These are phyloP conservation scores for Muscicapa adusta DNA, from an alignment of 2,113 vertebrate species.

Conservation along the genomic window DNA sequence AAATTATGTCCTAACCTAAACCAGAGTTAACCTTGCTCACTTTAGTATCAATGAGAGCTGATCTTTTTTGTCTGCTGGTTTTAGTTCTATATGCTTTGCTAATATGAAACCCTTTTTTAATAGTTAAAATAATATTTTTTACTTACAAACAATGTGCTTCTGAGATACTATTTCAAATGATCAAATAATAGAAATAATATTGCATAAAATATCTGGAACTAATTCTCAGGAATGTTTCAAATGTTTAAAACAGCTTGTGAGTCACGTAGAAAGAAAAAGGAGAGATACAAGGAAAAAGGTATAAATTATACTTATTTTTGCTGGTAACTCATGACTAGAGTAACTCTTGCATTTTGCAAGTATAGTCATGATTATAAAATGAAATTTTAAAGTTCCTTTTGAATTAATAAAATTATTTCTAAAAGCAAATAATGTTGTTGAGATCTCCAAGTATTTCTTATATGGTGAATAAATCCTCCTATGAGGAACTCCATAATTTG, in stretches of 20 bases:
- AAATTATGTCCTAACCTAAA: neutral
- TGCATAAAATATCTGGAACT: constrained; percentile 57
- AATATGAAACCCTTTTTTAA: neutral
- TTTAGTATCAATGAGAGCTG: neutral
- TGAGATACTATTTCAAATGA: neutral
- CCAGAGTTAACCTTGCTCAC: neutral
- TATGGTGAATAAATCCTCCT: neutral
- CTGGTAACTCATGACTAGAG: neutral
- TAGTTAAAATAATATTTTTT: neutral
- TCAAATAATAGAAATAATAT: neutral
- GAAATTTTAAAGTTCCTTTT: neutral
- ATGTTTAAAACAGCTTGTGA: neutral
- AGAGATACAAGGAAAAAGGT: neutral
- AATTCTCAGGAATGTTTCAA: constrained; percentile 1
- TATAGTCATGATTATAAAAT: neutral
- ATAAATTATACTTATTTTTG: neutral
- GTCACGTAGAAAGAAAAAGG: neutral
- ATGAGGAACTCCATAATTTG: neutral
- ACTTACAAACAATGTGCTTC: neutral
- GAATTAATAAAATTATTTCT: neutral
- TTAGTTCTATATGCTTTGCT: neutral
- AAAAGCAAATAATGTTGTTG: neutral
- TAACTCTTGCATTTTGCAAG: neutral
- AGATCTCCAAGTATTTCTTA: neutral
- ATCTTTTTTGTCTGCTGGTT: neutral